These are phyloP conservation scores for Carterocephalus palaemon DNA, from an alignment of 2,888 invertebrate genomes.

Conservation along the genomic window DNA sequence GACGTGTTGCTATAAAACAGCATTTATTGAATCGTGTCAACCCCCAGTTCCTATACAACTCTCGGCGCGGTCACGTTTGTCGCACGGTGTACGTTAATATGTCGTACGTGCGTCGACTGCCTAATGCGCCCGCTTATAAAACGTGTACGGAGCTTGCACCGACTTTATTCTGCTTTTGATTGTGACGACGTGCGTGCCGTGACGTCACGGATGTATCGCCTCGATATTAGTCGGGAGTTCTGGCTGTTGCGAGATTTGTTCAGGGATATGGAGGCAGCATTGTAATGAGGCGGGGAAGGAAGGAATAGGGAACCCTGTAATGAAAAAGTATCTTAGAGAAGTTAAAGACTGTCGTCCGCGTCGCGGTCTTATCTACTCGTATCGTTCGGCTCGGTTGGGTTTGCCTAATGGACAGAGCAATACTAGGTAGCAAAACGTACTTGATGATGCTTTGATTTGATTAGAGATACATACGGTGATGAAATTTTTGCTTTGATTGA, in stretches of 20 bases:
- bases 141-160: conserved; percentile 38
- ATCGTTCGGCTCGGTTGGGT: too few species aligned
- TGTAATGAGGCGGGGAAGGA: not conserved
- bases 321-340: too few species aligned
- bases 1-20: conserved; percentile 32
- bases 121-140: conserved; percentile 45
- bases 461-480: too few species aligned
- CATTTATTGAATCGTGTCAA: conserved; percentile 55
- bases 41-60: conserved; percentile 35
- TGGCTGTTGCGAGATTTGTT: not conserved
- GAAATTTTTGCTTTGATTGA: too few species aligned
- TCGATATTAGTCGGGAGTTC: conserved; percentile 7
- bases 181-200: conserved; percentile 59
- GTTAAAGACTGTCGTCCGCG: too few species aligned
- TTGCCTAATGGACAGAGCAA: too few species aligned
- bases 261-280: too few species aligned
- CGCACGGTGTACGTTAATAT: conserved; percentile 68
- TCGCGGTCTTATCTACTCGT: too few species aligned
- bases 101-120: conserved; percentile 60
- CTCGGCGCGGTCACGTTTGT: conserved; percentile 54
- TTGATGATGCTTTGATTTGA: too few species aligned
- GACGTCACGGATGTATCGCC: conserved; percentile 36
- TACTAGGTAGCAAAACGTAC: too few species aligned
- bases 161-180: conserved; percentile 68
- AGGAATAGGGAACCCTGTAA: too few species aligned